Base-by-base conservation (phyloP, 2,888 invertebrate species). In the Coleophora flavipennella region DNA sequence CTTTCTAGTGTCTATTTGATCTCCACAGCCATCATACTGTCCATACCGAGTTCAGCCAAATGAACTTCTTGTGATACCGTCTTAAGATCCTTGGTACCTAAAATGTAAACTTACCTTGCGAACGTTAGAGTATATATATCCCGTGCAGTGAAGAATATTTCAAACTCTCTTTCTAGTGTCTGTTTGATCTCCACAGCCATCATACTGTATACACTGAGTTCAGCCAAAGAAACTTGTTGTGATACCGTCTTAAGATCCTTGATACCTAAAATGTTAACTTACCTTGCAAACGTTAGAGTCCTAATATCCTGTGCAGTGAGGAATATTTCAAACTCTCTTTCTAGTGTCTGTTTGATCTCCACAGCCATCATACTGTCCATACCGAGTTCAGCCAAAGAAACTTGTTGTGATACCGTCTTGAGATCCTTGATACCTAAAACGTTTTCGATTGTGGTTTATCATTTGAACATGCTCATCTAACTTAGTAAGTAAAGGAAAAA, bases 301-400 rank as follows among this genome's bases (percentile, higher is more conserved):
- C 96, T 87, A 42, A 97, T 91, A 52, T 97, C 96, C 62, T 13
- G 4, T 12, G 33, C 6, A 20, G 20, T 20, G 3, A 98, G 83
- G 64, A 91, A 90, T 39, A 97, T 81, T 61, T 97, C 96, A 63
- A 92, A 96, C 65, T 96, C 94, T 54, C 95, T 86, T 68, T 97
- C 96, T 1, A 97, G 72, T 0, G 92, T 92, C 74, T 97, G 96
- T 55, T 97, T 97, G 51, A 99, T 95, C 76, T 99, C 97, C 0
- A 97, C 95, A 0, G 95, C 95, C 95, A 96, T 97, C 86, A 98
- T 90, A 1, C 97, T 97, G 78, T 99, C 97, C 91, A 99, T 94
- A 28, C 98, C 98, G 47, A 99, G 83, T 67, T 98, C 97, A 1
- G 95, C 93, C 1, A 99, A 80, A 0, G 91, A 89, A 1, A 90